phyloP scores from a whole-genome alignment of 2,113 vertebrate species.

The Psilopsiagon aurifrons region DNA sequence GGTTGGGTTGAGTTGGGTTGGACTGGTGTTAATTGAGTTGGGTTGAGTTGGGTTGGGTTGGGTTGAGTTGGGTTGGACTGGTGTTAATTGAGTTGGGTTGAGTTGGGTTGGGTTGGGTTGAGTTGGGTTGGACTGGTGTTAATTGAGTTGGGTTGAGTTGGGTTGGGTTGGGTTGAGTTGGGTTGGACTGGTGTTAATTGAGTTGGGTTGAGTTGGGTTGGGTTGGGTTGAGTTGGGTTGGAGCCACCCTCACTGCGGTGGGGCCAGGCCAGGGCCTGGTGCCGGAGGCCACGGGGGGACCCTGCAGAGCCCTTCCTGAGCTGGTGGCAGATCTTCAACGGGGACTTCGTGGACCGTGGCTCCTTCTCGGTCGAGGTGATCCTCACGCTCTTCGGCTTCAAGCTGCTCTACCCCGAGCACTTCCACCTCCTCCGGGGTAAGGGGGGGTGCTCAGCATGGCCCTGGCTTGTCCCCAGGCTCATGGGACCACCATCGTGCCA shows the following conservation, averaged over 20 bases:
- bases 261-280: no score
- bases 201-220: no score
- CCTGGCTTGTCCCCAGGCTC: no score
- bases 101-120: fast-evolving
- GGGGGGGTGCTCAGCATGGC: fast-evolving
- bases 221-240: no score
- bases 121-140: fast-evolving
- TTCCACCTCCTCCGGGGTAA: slow-evolving; percentile 91
- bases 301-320: neutral
- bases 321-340: slow-evolving; percentile 88
- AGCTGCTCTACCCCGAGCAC: slow-evolving; percentile 89
- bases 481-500: no score
- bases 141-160: fast-evolving
- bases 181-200: fast-evolving
- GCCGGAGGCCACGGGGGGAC: no score
- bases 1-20: no score
- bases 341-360: slow-evolving; percentile 93
- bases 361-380: slow-evolving; percentile 95
- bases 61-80: no score
- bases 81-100: fast-evolving
- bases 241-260: no score
- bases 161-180: fast-evolving
- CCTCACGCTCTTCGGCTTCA: slow-evolving; percentile 93
- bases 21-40: fast-evolving
- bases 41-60: no score